phyloP scores from a whole-genome alignment of 1,140 invertebrate species.

The Drosophila biarmipes region DNA sequence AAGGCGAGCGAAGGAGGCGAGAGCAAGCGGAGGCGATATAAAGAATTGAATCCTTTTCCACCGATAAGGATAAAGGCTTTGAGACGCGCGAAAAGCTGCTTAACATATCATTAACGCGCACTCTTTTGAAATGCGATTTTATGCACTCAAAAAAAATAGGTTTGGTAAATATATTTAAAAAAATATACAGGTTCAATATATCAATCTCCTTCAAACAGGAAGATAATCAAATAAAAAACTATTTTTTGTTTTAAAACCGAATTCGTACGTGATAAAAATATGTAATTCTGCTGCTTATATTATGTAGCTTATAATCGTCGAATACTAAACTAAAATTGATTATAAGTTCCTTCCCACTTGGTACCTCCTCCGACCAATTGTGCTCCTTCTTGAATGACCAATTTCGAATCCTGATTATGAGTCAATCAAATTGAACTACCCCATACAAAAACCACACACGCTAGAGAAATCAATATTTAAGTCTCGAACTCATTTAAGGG shows the following conservation, averaged over 20 bases:
- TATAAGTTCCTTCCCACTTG: too few species aligned
- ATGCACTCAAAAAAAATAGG: background rate
- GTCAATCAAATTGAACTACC: constrained; percentile 2
- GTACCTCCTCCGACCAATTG: too few species aligned
- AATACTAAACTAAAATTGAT: background rate
- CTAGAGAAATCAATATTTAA: constrained; percentile 8
- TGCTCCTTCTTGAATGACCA: too few species aligned
- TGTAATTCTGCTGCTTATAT: too few species aligned
- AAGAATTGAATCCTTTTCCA: constrained; percentile 32
- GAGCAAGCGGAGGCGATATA: constrained; percentile 8
- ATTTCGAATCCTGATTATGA: background rate
- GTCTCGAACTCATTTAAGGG: background rate
- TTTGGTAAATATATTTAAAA: background rate
- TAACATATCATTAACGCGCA: constrained; percentile 32
- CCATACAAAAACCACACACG: constrained; percentile 15
- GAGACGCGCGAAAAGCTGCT: constrained; percentile 14
- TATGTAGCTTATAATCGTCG: too few species aligned
- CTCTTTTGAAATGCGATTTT: background rate
- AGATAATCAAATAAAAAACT: too few species aligned
- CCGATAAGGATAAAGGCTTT: constrained; percentile 9
- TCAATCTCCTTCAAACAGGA: too few species aligned
- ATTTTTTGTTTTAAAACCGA: too few species aligned
- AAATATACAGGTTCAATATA: background rate
- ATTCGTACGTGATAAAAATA: too few species aligned
- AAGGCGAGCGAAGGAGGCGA: constrained; percentile 2